These are phyloP conservation scores for Tenualosa thibaudeaui DNA, from an alignment of 2,797 vertebrate species.

Conservation along the genomic window DNA sequence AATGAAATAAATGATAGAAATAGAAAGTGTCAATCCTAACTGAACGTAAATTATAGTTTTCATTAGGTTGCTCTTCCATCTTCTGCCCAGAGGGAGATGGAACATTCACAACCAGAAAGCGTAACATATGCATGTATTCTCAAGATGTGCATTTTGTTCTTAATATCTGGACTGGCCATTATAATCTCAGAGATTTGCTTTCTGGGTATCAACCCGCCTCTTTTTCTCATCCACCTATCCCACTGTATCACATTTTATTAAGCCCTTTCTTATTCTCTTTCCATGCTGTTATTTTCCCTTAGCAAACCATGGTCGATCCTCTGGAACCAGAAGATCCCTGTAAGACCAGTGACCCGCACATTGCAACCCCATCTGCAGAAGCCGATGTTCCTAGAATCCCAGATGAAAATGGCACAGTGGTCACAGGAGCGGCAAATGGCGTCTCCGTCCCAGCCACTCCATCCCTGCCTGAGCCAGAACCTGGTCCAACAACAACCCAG, in stretches of 20 bases:
- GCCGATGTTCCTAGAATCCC: conserved; percentile 54
- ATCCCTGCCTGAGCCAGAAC: conserved; percentile 45
- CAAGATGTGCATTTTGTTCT: conserved; percentile 50
- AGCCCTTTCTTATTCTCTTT: not conserved
- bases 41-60: not conserved
- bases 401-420: not conserved
- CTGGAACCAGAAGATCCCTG: conserved; percentile 75
- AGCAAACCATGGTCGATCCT: conserved; percentile 79
- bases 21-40: not conserved
- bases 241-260: conserved; percentile 27
- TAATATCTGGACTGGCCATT: conserved; percentile 52
- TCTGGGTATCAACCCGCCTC: conserved; percentile 46
- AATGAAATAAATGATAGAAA: not conserved
- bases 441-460: conserved; percentile 62
- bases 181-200: conserved; percentile 59
- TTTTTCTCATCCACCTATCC: conserved; percentile 42
- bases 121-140: conserved; percentile 66
- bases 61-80: not conserved
- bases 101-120: conserved; percentile 59
- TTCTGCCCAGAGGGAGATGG: conserved; percentile 52
- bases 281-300: conserved; percentile 14
- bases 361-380: conserved; percentile 60
- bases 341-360: conserved; percentile 65
- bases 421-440: conserved; percentile 59
- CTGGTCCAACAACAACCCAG: conserved; percentile 42